Evolutionary conservation across 1,140 invertebrate genomes (phyloP).

Genomic region (Drusus annulatus): DNA sequence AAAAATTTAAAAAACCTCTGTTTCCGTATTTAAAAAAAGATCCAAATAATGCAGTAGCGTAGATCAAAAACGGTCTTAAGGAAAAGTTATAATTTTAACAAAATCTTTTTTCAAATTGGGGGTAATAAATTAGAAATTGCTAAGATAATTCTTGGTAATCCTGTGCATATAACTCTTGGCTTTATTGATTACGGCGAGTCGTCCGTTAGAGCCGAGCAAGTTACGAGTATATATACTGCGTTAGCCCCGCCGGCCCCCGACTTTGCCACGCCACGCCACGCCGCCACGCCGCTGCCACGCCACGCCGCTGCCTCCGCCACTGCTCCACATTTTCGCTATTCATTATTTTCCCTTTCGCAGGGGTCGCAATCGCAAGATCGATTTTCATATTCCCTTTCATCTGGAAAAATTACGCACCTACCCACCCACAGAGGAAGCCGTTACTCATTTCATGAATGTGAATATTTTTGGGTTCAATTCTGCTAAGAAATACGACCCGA

Average conservation of each 20-base stretch:
- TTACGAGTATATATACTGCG: slow-evolving; percentile 45
- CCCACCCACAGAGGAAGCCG: neutral
- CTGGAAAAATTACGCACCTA: slow-evolving; percentile 2
- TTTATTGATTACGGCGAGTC: slow-evolving; percentile 59
- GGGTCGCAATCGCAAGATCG: slow-evolving; percentile 16
- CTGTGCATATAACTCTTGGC: slow-evolving; percentile 59
- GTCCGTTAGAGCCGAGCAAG: slow-evolving; percentile 56
- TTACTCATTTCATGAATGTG: neutral
- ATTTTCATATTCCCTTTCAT: slow-evolving; percentile 5
- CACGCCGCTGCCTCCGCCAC: neutral
- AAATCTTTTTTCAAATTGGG: neutral
- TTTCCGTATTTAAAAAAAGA: too few relatives aligned
- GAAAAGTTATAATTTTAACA: neutral
- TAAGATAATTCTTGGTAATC: slow-evolving; percentile 27
- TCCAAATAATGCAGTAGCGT: too few relatives aligned
- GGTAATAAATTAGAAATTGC: slow-evolving; percentile 39
- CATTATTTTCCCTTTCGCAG: slow-evolving; percentile 9
- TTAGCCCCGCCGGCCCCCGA: slow-evolving; percentile 6
- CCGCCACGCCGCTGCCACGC: too few relatives aligned
- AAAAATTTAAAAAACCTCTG: too few relatives aligned
- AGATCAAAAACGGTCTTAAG: too few relatives aligned
- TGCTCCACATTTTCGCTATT: slow-evolving; percentile 52
- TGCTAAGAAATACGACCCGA: too few relatives aligned
- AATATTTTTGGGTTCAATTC: neutral
- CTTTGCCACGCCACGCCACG: too few relatives aligned